A percentile compares a stretch with the other conserved stretches of the same genome.
Conservation (phyloP, 2,888 invertebrate genomes). For the Scelioninae gen. 1 region DNA sequence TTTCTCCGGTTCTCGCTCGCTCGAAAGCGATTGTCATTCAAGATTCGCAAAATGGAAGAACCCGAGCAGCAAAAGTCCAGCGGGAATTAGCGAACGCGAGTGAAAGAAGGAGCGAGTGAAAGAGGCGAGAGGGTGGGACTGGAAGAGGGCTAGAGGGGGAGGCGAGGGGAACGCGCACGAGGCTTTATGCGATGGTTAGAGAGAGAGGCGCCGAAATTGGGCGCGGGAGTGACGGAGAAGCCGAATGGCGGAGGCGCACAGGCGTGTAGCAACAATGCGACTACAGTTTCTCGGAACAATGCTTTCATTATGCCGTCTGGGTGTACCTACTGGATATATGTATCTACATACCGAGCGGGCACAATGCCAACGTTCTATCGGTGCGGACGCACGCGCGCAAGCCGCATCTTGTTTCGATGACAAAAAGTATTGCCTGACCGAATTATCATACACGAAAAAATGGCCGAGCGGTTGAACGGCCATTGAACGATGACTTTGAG, state of each 20-base stretch:
- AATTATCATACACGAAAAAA: constrained; percentile 41
- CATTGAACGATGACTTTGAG: constrained; percentile 37
- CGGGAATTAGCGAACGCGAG: constrained; percentile 72
- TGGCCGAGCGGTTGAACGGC: constrained; percentile 27
- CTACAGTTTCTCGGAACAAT: constrained; percentile 83
- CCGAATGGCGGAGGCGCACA: constrained; percentile 70
- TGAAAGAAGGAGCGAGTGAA: constrained; percentile 57
- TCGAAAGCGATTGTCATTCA: constrained; percentile 60
- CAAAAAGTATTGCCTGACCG: constrained; percentile 71
- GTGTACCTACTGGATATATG: constrained; percentile 76
- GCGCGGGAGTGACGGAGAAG: constrained; percentile 51
- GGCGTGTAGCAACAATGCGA: constrained; percentile 81
- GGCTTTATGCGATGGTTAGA: constrained; percentile 62
- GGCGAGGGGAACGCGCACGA: constrained; percentile 20
- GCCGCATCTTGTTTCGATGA: constrained; percentile 71
- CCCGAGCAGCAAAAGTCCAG: constrained; percentile 70
- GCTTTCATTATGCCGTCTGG: constrained; percentile 81
- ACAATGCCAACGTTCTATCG: constrained; percentile 76
- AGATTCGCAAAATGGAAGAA: constrained; percentile 67
- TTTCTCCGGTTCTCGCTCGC: constrained; percentile 21
- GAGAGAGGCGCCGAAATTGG: constrained; percentile 66
- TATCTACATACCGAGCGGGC: constrained; percentile 72
- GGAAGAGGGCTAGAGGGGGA: no score
- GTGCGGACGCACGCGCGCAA: constrained; percentile 59
- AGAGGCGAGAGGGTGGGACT: no score